Conservation (phyloP, 1,140 invertebrate genomes). For the Heliothis virescens region DNA sequence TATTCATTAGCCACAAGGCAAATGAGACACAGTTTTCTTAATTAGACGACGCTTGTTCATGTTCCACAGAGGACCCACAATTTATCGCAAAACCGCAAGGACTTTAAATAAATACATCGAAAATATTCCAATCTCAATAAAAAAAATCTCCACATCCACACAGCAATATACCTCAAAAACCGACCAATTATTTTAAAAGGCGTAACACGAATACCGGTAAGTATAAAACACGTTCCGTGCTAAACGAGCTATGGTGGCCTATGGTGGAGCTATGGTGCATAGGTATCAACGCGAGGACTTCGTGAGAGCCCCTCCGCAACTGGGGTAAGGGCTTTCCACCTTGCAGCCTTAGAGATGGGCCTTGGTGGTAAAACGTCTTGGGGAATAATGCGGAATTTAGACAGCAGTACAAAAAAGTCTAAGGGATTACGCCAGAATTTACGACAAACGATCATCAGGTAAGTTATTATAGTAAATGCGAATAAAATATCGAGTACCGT, state of each 20-base stretch:
- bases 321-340: conserved; percentile 51
- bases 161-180: neutral
- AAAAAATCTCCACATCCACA: too few species aligned
- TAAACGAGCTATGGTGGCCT: conserved; percentile 36
- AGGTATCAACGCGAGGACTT: conserved; percentile 46
- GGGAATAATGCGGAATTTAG: neutral
- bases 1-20: too few species aligned
- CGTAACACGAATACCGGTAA: conserved; percentile 8
- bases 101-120: too few species aligned
- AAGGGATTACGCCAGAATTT: too few species aligned
- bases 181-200: neutral
- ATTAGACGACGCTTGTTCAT: too few species aligned
- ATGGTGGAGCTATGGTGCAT: conserved; percentile 11
- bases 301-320: conserved; percentile 44
- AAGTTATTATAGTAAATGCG: too few species aligned
- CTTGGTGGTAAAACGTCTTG: neutral
- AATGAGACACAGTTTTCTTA: too few species aligned
- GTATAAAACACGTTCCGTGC: conserved; percentile 24
- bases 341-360: conserved; percentile 37
- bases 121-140: too few species aligned
- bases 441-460: too few species aligned
- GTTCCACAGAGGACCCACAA: too few species aligned
- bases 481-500: too few species aligned
- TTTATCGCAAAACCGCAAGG: too few species aligned
- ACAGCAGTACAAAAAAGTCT: neutral